Conservation (phyloP, 2,113 vertebrate genomes). For the Toxotes jaculatrix region DNA sequence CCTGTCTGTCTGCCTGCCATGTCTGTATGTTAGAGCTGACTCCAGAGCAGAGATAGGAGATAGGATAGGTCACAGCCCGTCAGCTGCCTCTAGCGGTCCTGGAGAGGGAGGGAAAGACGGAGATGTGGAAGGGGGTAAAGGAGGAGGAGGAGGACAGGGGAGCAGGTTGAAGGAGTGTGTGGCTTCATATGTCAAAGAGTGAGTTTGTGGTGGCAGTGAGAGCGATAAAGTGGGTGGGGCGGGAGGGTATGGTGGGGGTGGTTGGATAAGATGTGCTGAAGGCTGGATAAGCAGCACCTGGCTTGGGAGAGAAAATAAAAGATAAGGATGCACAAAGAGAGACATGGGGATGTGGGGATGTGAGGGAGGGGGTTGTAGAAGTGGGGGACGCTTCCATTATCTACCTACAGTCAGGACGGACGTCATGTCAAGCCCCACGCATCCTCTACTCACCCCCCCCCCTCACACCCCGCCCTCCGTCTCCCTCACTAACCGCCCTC, state of each 20-base stretch:
- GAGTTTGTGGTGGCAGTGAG: conserved; percentile 49
- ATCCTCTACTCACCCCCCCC: conserved; percentile 4
- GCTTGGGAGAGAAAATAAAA: conserved; percentile 65
- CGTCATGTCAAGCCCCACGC: conserved; percentile 37
- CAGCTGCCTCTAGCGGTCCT: conserved; percentile 37
- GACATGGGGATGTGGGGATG: not conserved
- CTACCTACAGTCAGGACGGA: conserved; percentile 37
- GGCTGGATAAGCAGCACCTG: conserved; percentile 72
- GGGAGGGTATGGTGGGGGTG: not conserved
- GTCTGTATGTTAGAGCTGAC: conserved; percentile 37
- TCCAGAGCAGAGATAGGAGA: conserved; percentile 31
- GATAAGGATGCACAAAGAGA: conserved; percentile 61
- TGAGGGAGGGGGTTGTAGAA: conserved; percentile 15
- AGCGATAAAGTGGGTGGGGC: conserved; percentile 56
- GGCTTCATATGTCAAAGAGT: conserved; percentile 53
- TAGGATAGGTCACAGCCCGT: conserved; percentile 57
- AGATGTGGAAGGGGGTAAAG: not conserved
- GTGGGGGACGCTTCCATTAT: conserved; percentile 38
- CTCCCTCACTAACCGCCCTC: conserved; percentile 27
- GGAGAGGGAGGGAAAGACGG: conserved; percentile 2
- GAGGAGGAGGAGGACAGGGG: not conserved
- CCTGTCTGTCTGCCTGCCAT: conserved; percentile 40
- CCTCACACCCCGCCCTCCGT: not conserved
- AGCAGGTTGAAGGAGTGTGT: conserved; percentile 49
- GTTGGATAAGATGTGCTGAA: conserved; percentile 54